Evolutionary conservation across 2,797 vertebrate species (phyloP).

Genomic region (Pseudomugil tenellus): DNA sequence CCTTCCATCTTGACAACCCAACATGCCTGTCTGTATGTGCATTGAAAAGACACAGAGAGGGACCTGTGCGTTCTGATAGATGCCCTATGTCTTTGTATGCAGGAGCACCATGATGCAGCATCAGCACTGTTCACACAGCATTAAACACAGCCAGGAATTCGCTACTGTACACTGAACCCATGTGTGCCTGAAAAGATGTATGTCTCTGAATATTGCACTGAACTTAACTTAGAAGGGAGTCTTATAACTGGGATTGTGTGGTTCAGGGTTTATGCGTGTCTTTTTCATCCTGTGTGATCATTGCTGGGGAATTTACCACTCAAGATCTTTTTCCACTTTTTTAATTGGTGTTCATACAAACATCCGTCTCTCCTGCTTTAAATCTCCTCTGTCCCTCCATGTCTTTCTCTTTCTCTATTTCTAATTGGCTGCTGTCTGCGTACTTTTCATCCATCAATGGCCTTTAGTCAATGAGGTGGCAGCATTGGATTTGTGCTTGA

Average conservation of each 20-base stretch:
- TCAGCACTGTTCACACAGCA: constrained; percentile 72
- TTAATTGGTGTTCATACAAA: constrained; percentile 65
- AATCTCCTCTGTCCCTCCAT: constrained; percentile 15
- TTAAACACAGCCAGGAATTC: constrained; percentile 56
- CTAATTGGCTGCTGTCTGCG: constrained; percentile 74
- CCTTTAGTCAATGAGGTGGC: constrained; percentile 76
- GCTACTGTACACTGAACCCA: constrained; percentile 33
- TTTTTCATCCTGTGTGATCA: constrained; percentile 8
- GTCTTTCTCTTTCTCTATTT: constrained; percentile 53
- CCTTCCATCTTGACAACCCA: neutral
- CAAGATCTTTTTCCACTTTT: constrained; percentile 52
- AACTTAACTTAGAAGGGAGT: constrained; percentile 41
- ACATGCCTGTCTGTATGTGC: neutral
- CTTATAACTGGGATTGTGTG: constrained; percentile 40
- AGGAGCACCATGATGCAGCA: constrained; percentile 51
- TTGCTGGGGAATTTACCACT: constrained; percentile 36
- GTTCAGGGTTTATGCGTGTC: constrained; percentile 15
- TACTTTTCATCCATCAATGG: constrained; percentile 70
- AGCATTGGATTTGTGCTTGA: constrained; percentile 81
- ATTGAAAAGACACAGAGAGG: constrained; percentile 1
- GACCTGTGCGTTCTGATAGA: constrained; percentile 8
- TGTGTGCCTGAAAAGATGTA: constrained; percentile 6
- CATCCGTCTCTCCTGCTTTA: constrained; percentile 48
- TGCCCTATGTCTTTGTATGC: constrained; percentile 21
- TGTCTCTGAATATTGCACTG: constrained; percentile 25